Evolutionary conservation across 2,113 vertebrate genomes (phyloP), one percentile per base, ranked within the genome.

Genomic region (Gasterosteus aculeatus): DNA sequence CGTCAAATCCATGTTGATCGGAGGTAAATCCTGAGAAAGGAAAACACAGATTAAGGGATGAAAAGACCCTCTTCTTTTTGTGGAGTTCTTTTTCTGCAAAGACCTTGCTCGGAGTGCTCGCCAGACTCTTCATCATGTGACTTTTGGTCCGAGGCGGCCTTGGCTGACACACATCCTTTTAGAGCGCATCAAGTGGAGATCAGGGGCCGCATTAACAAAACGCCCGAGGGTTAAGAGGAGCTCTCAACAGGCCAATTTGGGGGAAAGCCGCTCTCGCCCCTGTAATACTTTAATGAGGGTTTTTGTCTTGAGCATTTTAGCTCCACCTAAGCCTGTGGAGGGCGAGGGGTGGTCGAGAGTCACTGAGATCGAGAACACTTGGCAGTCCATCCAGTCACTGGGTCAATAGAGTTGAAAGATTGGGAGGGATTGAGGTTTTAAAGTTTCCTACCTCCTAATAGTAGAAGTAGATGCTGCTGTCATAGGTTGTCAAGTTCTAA

Each of bases 1-100:
- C 53, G 80, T 78, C 80, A 86, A 78, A 69, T 73, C 69, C 61
- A 11, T 3, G 12, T 2, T 56, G 83, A 86, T 80, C 73, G 60
- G 54, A 85, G 65, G 61, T 38, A 69, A 69, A 83, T 81, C 39
- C 72, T 68, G 69, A 77, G 79, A 60, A 80, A 80, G 63, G 41
- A 67, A 75, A 88, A 72, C 54, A 70, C 46, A 77, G 35, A 38
- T 63, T 49, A 77, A 59, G 62, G 61, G 69, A 74, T 26, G 51
- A 74, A 77, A 39, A 14, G 38, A 69, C 65, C 62, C 44, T 31
- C 62, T 18, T 12, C 7, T 1, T 29, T 7, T 9, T 64, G 58
- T 26, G 29, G 44, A 58, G 29, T 51, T 18, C 57, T 57, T 47
- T 47, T 26, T 42, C 15, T 31, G 47, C 46, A 72, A 78, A 72